These are phyloP conservation scores for Hemicentrotus pulcherrimus DNA, from an alignment of 35 echinoderm and acorn worm species.

Conservation along the genomic window DNA sequence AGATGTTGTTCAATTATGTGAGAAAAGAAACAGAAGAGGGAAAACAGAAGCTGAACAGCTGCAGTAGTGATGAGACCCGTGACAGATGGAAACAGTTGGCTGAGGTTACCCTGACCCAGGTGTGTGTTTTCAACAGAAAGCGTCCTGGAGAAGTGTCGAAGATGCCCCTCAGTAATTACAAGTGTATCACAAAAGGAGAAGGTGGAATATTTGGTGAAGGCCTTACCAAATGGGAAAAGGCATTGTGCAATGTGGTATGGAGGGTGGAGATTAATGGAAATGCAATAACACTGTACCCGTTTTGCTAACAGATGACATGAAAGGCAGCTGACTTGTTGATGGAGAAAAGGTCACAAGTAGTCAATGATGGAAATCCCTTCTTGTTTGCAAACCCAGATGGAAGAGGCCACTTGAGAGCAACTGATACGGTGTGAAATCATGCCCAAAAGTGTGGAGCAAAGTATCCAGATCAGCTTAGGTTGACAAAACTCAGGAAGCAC, in stretches of 20 bases:
- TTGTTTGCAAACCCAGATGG: conserved; percentile 54
- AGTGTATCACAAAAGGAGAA: conserved; percentile 26
- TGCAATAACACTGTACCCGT: conserved; percentile 62
- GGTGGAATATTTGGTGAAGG: conserved; percentile 27
- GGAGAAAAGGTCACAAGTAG: conserved; percentile 45
- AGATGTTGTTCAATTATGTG: no score
- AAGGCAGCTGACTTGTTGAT: conserved; percentile 52
- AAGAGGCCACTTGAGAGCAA: conserved; percentile 56
- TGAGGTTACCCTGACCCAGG: conserved; percentile 54
- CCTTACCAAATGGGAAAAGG: conserved; percentile 50
- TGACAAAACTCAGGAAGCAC: conserved; percentile 78
- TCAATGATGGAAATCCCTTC: conserved; percentile 45
- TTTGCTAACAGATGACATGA: conserved; percentile 64
- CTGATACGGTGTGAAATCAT: conserved; percentile 52
- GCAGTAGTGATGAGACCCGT: neutral
- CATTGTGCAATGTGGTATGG: conserved; percentile 49
- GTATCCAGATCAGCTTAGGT: conserved; percentile 54
- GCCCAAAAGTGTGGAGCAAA: conserved; percentile 49
- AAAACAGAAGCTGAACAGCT: neutral
- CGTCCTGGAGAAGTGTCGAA: conserved; percentile 66
- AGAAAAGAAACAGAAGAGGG: no score
- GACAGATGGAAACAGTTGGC: neutral
- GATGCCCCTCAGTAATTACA: conserved; percentile 66
- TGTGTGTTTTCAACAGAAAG: conserved; percentile 71
- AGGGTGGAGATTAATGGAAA: conserved; percentile 51